A percentile compares a stretch with the other conserved stretches of the same genome.
Conservation (phyloP, 2,797 vertebrate genomes). For the Columba guinea region DNA sequence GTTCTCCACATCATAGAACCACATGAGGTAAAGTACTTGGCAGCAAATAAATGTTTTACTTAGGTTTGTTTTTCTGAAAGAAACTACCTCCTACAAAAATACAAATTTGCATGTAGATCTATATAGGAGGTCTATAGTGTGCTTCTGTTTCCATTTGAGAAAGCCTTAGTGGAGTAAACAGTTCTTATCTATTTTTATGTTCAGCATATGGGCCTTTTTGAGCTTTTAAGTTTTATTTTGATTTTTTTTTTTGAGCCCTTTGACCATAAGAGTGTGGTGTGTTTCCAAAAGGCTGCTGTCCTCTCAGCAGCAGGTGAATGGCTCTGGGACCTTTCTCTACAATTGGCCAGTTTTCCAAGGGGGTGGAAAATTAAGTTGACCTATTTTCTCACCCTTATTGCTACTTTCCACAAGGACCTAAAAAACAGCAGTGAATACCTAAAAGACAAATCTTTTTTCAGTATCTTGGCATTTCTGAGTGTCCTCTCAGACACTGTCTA, state of each 20-base stretch:
- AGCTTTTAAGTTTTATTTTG: not conserved
- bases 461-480: not conserved
- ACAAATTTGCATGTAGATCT: not conserved
- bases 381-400: not conserved
- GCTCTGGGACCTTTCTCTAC: not conserved
- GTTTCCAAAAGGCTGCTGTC: not conserved
- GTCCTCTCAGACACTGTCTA: not conserved
- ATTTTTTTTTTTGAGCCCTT: not conserved
- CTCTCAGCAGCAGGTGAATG: not conserved
- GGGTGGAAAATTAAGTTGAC: not conserved
- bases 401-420: not conserved
- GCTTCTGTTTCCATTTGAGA: not conserved
- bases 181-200: not conserved
- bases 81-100: not conserved
- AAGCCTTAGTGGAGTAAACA: not conserved
- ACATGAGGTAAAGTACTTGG: constrained; percentile 83
- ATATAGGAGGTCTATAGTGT: fast-evolving
- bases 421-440: not conserved
- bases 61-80: not conserved
- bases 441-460: not conserved
- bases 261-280: not conserved
- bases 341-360: not conserved
- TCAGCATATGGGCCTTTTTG: not conserved
- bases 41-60: not conserved
- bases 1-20: constrained; percentile 97